A percentile compares a stretch with the other conserved stretches of the same genome.
These are phyloP conservation scores for Dendropsophus ebraccatus DNA, from an alignment of 2,113 vertebrate species.

Conservation along the genomic window DNA sequence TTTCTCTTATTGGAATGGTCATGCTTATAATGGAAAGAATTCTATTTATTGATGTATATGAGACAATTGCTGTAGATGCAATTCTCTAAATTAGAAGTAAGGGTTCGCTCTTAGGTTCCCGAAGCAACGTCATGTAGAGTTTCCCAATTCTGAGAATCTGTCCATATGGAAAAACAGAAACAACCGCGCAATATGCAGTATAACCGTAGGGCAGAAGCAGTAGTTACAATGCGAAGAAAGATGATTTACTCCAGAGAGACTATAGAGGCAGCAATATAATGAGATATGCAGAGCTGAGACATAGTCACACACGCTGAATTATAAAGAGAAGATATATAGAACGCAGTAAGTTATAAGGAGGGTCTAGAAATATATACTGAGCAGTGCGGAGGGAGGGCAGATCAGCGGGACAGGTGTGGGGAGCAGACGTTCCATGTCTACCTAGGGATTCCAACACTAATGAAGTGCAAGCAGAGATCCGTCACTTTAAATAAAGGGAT, in stretches of 20 bases:
- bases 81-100: background rate
- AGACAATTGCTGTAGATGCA: background rate
- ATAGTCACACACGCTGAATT: background rate
- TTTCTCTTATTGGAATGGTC: background rate
- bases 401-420: conserved; percentile 19
- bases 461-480: background rate
- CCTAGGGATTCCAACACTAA: background rate
- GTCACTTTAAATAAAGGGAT: conserved; percentile 8
- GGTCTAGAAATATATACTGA: background rate
- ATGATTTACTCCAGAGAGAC: background rate
- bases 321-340: background rate
- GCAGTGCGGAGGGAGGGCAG: background rate
- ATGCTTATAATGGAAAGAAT: background rate
- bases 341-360: background rate
- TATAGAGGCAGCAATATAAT: background rate
- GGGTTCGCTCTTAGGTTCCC: background rate
- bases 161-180: background rate
- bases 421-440: background rate
- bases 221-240: background rate
- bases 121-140: background rate
- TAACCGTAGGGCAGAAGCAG: background rate
- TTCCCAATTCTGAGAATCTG: background rate
- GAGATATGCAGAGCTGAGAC: background rate
- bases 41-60: background rate
- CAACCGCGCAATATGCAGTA: background rate